A percentile compares a stretch with the other conserved stretches of the same genome.
phyloP scores from a whole-genome alignment of 2,113 vertebrate species.

The Rutilus rutilus region DNA sequence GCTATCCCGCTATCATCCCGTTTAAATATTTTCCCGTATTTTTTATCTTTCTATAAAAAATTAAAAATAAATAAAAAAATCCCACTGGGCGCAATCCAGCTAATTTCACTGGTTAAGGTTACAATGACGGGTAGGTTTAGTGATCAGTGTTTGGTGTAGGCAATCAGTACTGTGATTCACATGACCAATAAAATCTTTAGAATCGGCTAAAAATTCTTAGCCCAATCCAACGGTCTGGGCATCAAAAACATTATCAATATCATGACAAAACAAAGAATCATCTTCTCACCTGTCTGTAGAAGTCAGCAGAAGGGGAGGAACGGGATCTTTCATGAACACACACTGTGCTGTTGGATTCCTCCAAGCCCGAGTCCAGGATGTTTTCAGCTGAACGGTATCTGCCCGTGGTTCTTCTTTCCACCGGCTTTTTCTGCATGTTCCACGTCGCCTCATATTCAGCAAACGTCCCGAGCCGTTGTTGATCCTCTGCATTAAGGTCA shows the following conservation, averaged over 20 bases:
- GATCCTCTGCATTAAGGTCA: slow-evolving; percentile 62
- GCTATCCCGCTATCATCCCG: too few species aligned
- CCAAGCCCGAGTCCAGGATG: slow-evolving; percentile 82
- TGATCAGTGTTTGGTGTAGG: too few species aligned
- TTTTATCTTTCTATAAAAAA: too few species aligned
- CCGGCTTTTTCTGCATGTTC: slow-evolving; percentile 79
- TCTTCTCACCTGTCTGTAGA: slow-evolving; percentile 80
- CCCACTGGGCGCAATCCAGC: too few species aligned
- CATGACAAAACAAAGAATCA: neutral
- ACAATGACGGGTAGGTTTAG: too few species aligned
- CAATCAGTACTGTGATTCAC: too few species aligned
- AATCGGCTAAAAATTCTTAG: too few species aligned
- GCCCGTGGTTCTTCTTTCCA: slow-evolving; percentile 78
- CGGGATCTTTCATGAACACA: slow-evolving; percentile 86
- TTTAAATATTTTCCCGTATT: too few species aligned
- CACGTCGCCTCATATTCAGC: slow-evolving; percentile 92
- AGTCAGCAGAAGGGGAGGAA: slow-evolving; percentile 89
- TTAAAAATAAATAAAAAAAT: too few species aligned
- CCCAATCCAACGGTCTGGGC: too few species aligned
- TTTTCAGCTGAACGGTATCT: slow-evolving; percentile 89
- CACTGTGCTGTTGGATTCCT: slow-evolving; percentile 68
- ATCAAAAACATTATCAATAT: slow-evolving; percentile 53
- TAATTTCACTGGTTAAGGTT: too few species aligned
- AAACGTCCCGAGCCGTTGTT: slow-evolving; percentile 84
- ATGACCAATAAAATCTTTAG: too few species aligned